These are phyloP conservation scores for Drosophila neotestacea DNA, from an alignment of 2,888 invertebrate genomes.

Conservation along the genomic window DNA sequence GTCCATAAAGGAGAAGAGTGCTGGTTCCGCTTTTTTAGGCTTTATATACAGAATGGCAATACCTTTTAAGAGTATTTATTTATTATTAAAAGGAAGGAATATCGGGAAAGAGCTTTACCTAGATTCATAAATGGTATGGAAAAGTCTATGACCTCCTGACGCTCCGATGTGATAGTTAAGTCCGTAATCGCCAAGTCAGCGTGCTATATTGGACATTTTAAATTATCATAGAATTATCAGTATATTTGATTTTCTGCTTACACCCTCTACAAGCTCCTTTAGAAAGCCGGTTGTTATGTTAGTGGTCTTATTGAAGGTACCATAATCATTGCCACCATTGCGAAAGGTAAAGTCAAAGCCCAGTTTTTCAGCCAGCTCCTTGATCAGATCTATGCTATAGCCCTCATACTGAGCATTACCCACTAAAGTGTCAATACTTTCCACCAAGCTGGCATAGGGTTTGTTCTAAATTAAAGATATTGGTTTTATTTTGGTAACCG, in stretches of 20 bases:
- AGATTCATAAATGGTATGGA: conserved; percentile 98
- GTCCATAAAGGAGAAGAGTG: conserved; percentile 95
- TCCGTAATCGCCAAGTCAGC: conserved; percentile 97
- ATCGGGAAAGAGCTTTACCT: conserved; percentile 84
- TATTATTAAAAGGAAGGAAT: background rate
- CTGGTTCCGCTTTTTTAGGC: conserved; percentile 93
- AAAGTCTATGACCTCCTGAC: conserved; percentile 96
- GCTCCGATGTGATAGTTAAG: conserved; percentile 93
- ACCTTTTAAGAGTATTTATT: conserved; percentile 85
- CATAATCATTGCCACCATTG: conserved; percentile 92
- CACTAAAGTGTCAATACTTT: conserved; percentile 87
- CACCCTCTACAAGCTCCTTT: conserved; percentile 90
- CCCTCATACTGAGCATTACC: conserved; percentile 95
- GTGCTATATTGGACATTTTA: conserved; percentile 81
- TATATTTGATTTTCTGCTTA: conserved; percentile 51
- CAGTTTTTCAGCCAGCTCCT: conserved; percentile 90
- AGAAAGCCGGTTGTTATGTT: conserved; percentile 95
- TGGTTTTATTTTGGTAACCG: too few species aligned
- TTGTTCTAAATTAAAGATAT: conserved; percentile 87
- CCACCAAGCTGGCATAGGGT: conserved; percentile 94
- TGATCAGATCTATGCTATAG: conserved; percentile 94
- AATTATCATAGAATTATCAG: background rate
- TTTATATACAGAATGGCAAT: conserved; percentile 95
- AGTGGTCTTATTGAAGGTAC: conserved; percentile 88
- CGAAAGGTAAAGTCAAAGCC: conserved; percentile 94